Evolutionary conservation across 2,888 invertebrate genomes (phyloP).

Genomic region (Macaria liturata): DNA sequence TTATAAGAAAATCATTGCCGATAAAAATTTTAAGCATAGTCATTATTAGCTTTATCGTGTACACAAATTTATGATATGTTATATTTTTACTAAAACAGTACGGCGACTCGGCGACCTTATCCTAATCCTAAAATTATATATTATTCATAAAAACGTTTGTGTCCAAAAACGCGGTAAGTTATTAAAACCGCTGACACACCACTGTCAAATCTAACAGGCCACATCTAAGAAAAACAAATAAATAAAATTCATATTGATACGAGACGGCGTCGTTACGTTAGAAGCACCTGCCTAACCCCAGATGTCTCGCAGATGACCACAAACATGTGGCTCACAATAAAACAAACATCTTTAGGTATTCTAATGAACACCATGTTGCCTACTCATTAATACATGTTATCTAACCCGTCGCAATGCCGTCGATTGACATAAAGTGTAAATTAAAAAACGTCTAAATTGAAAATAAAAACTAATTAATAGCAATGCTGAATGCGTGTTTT

Average conservation of each 20-base stretch:
- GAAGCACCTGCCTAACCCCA: slow-evolving; percentile 75
- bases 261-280: slow-evolving; percentile 45
- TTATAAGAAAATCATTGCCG: no score
- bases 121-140: no score
- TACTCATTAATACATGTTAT: slow-evolving; percentile 48
- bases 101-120: no score
- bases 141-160: no score
- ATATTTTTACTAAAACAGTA: no score
- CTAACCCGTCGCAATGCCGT: slow-evolving; percentile 32
- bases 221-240: slow-evolving; percentile 12
- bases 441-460: slow-evolving; percentile 10
- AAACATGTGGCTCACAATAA: slow-evolving; percentile 42
- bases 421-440: slow-evolving; percentile 29
- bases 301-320: slow-evolving; percentile 59
- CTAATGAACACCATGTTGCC: slow-evolving; percentile 38
- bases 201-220: no score
- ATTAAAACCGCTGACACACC: no score
- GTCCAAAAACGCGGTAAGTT: no score
- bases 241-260: slow-evolving; percentile 11
- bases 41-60: no score
- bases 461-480: slow-evolving; percentile 13
- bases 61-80: no score
- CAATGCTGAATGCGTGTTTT: slow-evolving; percentile 2
- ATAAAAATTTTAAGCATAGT: no score
- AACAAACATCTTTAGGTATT: slow-evolving; percentile 35